Base-by-base conservation (phyloP, 1,140 invertebrate species). In the Coelopa frigida region DNA sequence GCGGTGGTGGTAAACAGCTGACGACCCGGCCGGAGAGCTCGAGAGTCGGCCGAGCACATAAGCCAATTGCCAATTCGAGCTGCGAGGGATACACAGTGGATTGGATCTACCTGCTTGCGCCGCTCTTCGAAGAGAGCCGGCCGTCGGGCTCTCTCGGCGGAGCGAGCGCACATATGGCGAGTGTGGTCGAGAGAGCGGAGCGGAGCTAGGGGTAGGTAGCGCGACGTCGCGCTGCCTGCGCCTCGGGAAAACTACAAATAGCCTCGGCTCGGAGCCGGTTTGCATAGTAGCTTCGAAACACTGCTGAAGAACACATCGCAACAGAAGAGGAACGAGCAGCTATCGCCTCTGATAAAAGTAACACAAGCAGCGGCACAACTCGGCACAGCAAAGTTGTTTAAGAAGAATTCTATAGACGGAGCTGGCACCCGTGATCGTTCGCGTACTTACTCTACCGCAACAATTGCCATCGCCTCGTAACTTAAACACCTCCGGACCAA, bases 271-370 rank as follows among this genome's bases (percentile, higher is more conserved):
- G n/a, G 36, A 51, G 46, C 40, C 50, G 47, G 48, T 33, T 43
- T 43, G 47, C 52, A 65, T 65, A 65, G 61, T 65, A 65, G 61
- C 61, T 65, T 65, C 61, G 61, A 64, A 64, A 64, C 58, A 59
- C 52, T 56, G 56, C 54, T 56, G 54, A 59, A 54, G 49, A 54
- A 56, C 40, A 43, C 27, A 48, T 29, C 21, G 23, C 22, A 11
- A 10, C 22, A 38, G 36, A 38, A 38, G 36, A 38, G 36, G 22
- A 22, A 22, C 14, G 14, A 21, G 15, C n/a, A 17, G 21, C 8
- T 12, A 38, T 22, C 22, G 36, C 36, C 36, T 22, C 24, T 38
- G 15, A 35, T 15, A 35, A 18, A 35, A 5, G 20, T 15, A 35
- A 35, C 12, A 33, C n/a, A 35, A 35, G 33, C 17, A 23, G 24